These are phyloP conservation scores for Rotaria socialis DNA, from an alignment of 2,888 invertebrate genomes.

Conservation along the genomic window DNA sequence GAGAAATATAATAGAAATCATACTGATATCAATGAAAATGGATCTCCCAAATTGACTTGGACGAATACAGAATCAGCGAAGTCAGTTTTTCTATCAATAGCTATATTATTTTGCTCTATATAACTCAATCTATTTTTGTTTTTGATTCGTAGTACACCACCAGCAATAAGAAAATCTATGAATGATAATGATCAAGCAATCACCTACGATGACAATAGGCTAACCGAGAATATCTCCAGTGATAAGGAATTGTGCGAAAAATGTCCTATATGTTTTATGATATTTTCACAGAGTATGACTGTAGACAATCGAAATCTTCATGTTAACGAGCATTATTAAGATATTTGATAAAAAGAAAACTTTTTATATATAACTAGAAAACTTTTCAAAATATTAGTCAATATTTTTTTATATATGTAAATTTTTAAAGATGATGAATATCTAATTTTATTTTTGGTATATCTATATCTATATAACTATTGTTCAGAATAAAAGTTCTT, in stretches of 20 bases:
- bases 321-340: background rate
- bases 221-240: background rate
- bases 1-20: background rate
- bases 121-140: no score
- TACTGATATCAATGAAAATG: no score
- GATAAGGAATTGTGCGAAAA: background rate
- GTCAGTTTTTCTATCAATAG: background rate
- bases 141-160: background rate
- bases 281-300: background rate
- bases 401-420: no score
- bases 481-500: background rate
- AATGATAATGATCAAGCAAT: background rate
- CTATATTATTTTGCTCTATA: no score
- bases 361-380: no score
- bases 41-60: background rate
- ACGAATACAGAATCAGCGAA: background rate
- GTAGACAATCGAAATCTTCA: background rate
- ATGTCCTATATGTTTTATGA: slow-evolving; percentile 5
- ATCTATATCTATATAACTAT: no score
- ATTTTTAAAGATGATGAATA: no score
- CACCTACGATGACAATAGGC: background rate
- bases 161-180: background rate
- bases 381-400: no score
- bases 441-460: no score
- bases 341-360: background rate